These are phyloP conservation scores for Caerostris darwini DNA, from an alignment of 1,140 invertebrate species.

Conservation along the genomic window DNA sequence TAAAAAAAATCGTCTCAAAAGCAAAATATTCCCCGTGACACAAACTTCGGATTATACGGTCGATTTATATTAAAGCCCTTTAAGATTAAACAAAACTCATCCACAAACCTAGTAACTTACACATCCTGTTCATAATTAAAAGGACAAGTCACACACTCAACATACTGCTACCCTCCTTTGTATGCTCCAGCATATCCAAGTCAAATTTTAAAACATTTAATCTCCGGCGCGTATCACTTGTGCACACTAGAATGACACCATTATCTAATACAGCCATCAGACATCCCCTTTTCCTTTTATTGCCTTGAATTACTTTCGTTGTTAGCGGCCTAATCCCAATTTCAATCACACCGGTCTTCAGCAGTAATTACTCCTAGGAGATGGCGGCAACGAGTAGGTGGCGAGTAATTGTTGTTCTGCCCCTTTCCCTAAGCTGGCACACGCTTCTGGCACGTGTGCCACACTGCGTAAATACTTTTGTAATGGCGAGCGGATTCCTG, in stretches of 20 bases:
- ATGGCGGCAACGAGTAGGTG: not conserved
- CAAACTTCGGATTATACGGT: too few relatives aligned
- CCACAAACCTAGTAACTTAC: too few relatives aligned
- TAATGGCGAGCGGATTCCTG: not conserved
- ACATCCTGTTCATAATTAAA: too few relatives aligned
- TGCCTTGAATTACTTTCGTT: not conserved
- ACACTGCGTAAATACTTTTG: not conserved
- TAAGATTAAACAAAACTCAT: too few relatives aligned
- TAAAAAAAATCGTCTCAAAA: too few relatives aligned
- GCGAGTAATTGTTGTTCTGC: not conserved
- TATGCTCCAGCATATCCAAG: not conserved
- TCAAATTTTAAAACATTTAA: not conserved
- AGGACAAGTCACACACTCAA: too few relatives aligned
- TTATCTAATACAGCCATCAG: not conserved
- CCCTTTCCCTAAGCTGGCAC: not conserved
- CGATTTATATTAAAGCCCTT: too few relatives aligned
- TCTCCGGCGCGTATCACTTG: not conserved
- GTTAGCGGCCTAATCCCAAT: not conserved
- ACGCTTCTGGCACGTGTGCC: constrained; percentile 18
- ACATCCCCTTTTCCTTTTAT: constrained; percentile 7
- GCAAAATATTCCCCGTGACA: too few relatives aligned
- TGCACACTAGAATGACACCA: not conserved
- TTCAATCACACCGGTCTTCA: constrained; percentile 18
- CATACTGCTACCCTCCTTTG: not conserved
- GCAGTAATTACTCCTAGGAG: constrained; percentile 14